Evolutionary conservation across 2,797 vertebrate species (phyloP), one percentile per base, ranked within the genome.

Genomic region (Leptoclinus maculatus): DNA sequence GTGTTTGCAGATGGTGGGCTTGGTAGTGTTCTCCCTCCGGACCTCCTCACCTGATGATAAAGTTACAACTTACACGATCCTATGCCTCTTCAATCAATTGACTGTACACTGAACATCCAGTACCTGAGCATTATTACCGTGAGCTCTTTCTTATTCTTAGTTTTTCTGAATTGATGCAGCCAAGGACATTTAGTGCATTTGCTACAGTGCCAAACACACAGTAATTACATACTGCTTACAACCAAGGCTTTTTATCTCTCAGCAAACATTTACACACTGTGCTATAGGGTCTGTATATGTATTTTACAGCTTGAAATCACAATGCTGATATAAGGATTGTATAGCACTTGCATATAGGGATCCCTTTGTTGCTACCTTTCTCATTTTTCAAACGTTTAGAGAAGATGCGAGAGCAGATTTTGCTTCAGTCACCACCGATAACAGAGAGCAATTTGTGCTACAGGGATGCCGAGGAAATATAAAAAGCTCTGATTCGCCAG

Each of bases 1-100:
- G 77, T 81, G 78, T 88, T 71, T 89, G 89, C 93, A 94, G 91
- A 93, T 89, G 88, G 92, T 71, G 76, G 66, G 82, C 69, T 87
- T 89, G 78, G 72, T 71, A 74, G 70, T 69, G 86, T 88, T 84
- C 64, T 87, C 84, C 85, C 82, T 69, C 32, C n/a, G 34, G 84
- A 84, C 79, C 49, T 57, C 54, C 75, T 85, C 81, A 88, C 84
- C 87, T 87, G 76, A 84, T 54, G 65, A 51, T 53, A 17, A 82
- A 71, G 51, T 80, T 62, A 51, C 32, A 68, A 8, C 71, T 12
- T 54, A 79, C 49, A 43, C 47, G 14, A 76, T 64, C 53, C 27
- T n/a, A 59, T 29, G 36, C 45, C 41, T 69, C 76, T 82, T 49
- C 25, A 70, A 47, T 63, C 32, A 13, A 67, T 45, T 47, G 65